A percentile compares a stretch with the other conserved stretches of the same genome.
These are phyloP conservation scores for Netelia inedita DNA, from an alignment of 2,888 invertebrate genomes.

Conservation along the genomic window DNA sequence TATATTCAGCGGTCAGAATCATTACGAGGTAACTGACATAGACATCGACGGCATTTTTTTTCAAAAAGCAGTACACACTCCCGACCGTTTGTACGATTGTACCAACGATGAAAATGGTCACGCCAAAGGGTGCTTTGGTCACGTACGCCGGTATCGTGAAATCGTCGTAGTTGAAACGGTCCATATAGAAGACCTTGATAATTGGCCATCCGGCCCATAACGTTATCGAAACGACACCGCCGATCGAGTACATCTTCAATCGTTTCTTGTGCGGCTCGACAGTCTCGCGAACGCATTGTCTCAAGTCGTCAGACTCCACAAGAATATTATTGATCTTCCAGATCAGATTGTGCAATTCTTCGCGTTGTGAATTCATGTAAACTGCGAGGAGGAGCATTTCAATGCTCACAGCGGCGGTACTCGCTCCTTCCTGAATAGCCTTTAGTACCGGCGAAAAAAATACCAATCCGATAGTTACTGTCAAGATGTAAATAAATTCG, in stretches of 20 bases:
- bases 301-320: constrained; percentile 49
- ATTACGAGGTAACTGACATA: constrained; percentile 73
- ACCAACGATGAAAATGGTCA: constrained; percentile 62
- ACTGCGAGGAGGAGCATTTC: constrained; percentile 66
- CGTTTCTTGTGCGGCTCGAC: constrained; percentile 65
- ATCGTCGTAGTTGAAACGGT: constrained; percentile 71
- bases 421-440: constrained; percentile 66
- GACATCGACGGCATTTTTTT: constrained; percentile 72
- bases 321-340: constrained; percentile 66
- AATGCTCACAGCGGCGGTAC: constrained; percentile 54
- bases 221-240: constrained; percentile 24
- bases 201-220: constrained; percentile 68
- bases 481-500: constrained; percentile 29
- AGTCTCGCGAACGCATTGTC: constrained; percentile 15
- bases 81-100: constrained; percentile 61
- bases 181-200: constrained; percentile 50
- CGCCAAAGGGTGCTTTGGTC: constrained; percentile 68
- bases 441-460: constrained; percentile 61
- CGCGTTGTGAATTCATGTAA: constrained; percentile 67
- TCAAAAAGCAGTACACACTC: constrained; percentile 47
- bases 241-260: constrained; percentile 70
- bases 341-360: constrained; percentile 67
- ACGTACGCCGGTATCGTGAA: constrained; percentile 69
- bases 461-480: constrained; percentile 40
- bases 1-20: constrained; percentile 72